A percentile compares a stretch with the other conserved stretches of the same genome.
Evolutionary conservation across 2,888 invertebrate genomes (phyloP).

Genomic region (Glyphotaelius pellucidus): DNA sequence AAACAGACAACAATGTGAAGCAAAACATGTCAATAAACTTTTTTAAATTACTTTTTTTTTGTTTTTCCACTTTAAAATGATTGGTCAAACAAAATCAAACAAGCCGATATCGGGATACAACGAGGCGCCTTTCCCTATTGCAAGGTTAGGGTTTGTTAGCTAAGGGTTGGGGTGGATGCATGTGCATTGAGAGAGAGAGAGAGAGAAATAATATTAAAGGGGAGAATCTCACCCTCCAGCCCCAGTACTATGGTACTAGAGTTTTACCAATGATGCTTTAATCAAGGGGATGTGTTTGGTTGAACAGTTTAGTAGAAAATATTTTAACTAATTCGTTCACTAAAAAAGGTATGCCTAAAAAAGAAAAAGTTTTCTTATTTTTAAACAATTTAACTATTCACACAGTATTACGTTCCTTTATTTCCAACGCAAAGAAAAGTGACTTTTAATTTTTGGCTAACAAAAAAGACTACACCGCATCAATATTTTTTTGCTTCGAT

Average conservation of each 20-base stretch:
- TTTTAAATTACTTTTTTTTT: not conserved
- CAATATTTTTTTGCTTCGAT: too few relatives aligned
- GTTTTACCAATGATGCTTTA: not conserved
- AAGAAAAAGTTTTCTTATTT: too few relatives aligned
- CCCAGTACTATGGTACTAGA: not conserved
- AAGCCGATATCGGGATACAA: not conserved
- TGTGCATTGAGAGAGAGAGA: constrained; percentile 60
- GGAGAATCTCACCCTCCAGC: not conserved
- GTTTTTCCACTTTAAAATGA: not conserved
- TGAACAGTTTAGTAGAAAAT: not conserved
- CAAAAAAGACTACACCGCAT: too few relatives aligned
- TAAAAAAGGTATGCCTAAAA: too few relatives aligned
- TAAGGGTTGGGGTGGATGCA: constrained; percentile 65
- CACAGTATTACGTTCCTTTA: too few relatives aligned
- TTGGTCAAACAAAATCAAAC: not conserved
- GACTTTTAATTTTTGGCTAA: too few relatives aligned
- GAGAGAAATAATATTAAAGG: constrained; percentile 36
- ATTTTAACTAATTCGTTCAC: not conserved
- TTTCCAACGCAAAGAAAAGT: too few relatives aligned
- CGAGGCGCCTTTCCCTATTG: constrained; percentile 59
- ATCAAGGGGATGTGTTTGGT: not conserved
- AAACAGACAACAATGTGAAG: too few relatives aligned
- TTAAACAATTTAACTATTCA: too few relatives aligned
- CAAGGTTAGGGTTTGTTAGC: constrained; percentile 65
- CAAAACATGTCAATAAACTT: too few relatives aligned